Conservation (phyloP, 2,797 vertebrate genomes). For the Periparus ater region DNA sequence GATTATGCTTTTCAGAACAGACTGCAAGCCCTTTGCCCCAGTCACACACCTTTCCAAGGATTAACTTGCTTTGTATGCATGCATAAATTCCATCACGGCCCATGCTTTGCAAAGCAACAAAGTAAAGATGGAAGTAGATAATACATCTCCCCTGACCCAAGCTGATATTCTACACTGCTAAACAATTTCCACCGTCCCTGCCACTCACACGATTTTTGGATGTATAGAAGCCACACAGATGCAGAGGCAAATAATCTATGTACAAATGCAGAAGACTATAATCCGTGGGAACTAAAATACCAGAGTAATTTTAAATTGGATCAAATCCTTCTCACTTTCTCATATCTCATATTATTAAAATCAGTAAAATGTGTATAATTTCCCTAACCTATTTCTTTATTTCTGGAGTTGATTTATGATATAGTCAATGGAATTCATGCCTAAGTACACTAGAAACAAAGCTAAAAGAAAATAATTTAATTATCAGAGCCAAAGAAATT, state of each 20-base stretch:
- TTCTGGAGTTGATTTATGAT: not conserved
- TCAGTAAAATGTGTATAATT: not conserved
- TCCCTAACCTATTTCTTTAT: not conserved
- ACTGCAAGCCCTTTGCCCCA: not conserved
- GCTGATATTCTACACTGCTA: not conserved
- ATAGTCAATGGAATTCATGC: not conserved
- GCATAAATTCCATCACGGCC: not conserved
- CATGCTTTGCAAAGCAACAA: not conserved
- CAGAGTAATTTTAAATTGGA: not conserved
- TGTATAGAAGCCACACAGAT: not conserved
- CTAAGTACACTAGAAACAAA: not conserved
- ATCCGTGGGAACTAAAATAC: not conserved
- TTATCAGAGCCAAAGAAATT: not conserved
- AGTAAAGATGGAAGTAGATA: not conserved
- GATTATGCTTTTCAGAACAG: not conserved
- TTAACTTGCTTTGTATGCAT: not conserved
- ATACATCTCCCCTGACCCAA: not conserved
- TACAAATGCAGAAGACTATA: not conserved
- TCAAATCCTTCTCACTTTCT: not conserved
- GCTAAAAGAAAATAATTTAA: not conserved
- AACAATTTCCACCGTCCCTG: rapidly evolving
- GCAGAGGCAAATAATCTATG: not conserved
- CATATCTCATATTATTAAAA: not conserved
- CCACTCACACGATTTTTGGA: not conserved
- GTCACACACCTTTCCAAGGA: not conserved